Evolutionary conservation across 1,140 invertebrate species (phyloP).

Genomic region (Amyelois transitella): DNA sequence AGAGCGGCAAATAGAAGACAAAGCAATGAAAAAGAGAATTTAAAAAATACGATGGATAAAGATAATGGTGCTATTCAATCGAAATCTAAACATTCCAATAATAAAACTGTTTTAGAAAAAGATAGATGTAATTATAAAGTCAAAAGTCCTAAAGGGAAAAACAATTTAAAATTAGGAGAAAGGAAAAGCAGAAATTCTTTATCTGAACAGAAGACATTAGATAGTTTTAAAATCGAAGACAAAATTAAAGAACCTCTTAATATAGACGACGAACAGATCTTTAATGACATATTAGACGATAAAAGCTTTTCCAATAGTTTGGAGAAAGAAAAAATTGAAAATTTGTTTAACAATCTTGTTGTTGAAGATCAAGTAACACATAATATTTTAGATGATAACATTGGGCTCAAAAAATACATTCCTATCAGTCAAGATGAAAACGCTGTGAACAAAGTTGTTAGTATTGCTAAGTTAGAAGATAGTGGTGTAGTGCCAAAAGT

Average conservation of each 20-base stretch:
- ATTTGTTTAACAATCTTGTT: conserved; percentile 52
- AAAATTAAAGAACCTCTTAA: conserved; percentile 21
- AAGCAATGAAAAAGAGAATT: conserved; percentile 61
- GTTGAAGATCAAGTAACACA: conserved; percentile 22
- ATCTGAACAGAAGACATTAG: conserved; percentile 42
- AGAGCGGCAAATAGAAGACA: conserved; percentile 41
- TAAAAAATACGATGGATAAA: conserved; percentile 49
- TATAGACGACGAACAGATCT: conserved; percentile 49
- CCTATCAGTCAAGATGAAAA: conserved; percentile 37
- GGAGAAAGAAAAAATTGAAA: conserved; percentile 55
- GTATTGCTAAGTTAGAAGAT: conserved; percentile 40
- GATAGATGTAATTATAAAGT: conserved; percentile 65
- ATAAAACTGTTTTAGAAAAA: conserved; percentile 68
- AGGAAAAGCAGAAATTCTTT: conserved; percentile 33
- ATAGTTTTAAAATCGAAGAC: conserved; percentile 37
- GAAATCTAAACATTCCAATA: conserved; percentile 71
- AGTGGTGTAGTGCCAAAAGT: conserved; percentile 62
- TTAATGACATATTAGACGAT: conserved; percentile 51
- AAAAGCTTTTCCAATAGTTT: conserved; percentile 39
- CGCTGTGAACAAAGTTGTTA: conserved; percentile 34
- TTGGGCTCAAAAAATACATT: conserved; percentile 47
- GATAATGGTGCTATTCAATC: conserved; percentile 70
- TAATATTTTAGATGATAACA: conserved; percentile 21
- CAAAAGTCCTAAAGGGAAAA: conserved; percentile 56
- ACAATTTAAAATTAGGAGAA: conserved; percentile 34